Evolutionary conservation across 1,140 invertebrate genomes (phyloP).

Genomic region (Drosophila cardini): DNA sequence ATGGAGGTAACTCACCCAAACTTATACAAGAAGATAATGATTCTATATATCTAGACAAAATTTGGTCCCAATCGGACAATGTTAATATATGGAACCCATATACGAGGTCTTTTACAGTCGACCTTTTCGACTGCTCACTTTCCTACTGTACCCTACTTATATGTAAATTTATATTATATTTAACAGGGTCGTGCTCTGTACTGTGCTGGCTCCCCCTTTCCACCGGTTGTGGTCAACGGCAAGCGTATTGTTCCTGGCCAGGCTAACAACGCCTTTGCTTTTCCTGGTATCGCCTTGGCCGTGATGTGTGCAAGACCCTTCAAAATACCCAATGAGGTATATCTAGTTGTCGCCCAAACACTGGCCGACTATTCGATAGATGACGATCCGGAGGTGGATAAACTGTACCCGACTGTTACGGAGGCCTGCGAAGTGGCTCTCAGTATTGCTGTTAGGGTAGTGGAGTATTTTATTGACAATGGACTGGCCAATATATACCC

Average conservation of each 20-base stretch:
- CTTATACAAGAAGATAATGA: too few relatives aligned
- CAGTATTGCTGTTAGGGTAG: conserved; percentile 92
- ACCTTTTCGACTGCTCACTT: too few relatives aligned
- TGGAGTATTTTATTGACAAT: conserved; percentile 94
- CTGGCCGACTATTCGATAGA: conserved; percentile 92
- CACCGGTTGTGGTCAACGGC: conserved; percentile 91
- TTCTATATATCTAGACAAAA: too few relatives aligned
- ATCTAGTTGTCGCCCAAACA: conserved; percentile 93
- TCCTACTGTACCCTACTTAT: too few relatives aligned
- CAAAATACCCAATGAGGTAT: conserved; percentile 93
- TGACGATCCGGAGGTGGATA: conserved; percentile 91
- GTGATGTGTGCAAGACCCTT: conserved; percentile 91
- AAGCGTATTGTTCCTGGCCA: conserved; percentile 94
- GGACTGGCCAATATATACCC: conserved; percentile 90
- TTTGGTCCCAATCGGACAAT: too few relatives aligned
- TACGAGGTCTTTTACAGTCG: too few relatives aligned
- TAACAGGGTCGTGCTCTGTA: conserved; percentile 85
- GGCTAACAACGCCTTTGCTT: conserved; percentile 98
- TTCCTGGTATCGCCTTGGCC: conserved; percentile 96
- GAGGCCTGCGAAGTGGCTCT: conserved; percentile 94
- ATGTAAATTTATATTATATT: background rate
- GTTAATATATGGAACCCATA: too few relatives aligned
- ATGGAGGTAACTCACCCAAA: too few relatives aligned
- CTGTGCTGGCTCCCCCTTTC: conserved; percentile 96
- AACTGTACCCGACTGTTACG: conserved; percentile 95